Conservation (phyloP, 2,113 vertebrate genomes). For the Raja brachyura region DNA sequence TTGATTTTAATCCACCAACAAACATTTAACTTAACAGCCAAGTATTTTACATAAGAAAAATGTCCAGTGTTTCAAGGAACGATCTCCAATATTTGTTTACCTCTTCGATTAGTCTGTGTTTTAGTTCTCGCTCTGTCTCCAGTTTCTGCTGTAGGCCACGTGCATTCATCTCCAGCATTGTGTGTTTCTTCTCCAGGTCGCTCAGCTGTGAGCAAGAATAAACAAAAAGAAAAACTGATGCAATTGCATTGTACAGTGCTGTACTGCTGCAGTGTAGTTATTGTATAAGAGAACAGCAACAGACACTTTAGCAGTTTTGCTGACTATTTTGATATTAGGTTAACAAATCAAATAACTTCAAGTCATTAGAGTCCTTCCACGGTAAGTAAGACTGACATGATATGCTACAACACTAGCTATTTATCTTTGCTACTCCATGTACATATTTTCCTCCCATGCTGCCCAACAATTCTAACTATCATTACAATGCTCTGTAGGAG, state of each 20-base stretch:
- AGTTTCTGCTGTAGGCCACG: constrained; percentile 93
- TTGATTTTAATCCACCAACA: not conserved
- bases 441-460: not conserved
- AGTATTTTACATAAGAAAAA: not conserved
- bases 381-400: not conserved
- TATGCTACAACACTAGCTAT: not conserved
- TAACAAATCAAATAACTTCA: not conserved
- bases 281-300: not conserved
- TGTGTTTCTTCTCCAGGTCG: constrained; percentile 94
- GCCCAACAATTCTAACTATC: not conserved
- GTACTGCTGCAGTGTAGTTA: not conserved
- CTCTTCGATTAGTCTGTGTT: constrained; percentile 92
- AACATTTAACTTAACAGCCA: not conserved
- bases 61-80: too few species aligned
- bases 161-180: constrained; percentile 96
- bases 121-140: constrained; percentile 90
- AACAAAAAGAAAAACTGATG: not conserved
- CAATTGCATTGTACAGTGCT: not conserved
- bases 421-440: not conserved
- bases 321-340: not conserved
- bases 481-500: not conserved
- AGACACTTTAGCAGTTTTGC: not conserved
- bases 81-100: constrained; percentile 50
- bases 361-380: not conserved
- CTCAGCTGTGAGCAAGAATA: constrained; percentile 61